phyloP scores from a whole-genome alignment of 2,888 invertebrate species.

The Lordiphosa andalusiaca region DNA sequence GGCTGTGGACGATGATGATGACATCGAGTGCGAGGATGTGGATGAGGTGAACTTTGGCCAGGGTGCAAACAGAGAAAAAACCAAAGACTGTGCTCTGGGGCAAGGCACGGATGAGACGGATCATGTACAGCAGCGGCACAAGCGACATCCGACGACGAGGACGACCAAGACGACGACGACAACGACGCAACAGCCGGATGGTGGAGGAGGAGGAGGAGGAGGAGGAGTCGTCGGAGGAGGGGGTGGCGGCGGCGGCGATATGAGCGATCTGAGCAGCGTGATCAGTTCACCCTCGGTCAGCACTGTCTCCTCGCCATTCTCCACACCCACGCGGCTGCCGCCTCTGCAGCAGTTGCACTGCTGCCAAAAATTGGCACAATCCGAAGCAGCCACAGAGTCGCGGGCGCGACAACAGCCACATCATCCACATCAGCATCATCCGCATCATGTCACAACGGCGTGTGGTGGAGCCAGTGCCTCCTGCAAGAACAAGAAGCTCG shows the following conservation, averaged over 20 bases:
- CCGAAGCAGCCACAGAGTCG: slow-evolving; percentile 33
- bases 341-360: slow-evolving; percentile 69
- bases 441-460: slow-evolving; percentile 27
- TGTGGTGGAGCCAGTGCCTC: slow-evolving; percentile 40
- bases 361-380: slow-evolving; percentile 64
- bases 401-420: slow-evolving; percentile 47
- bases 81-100: slow-evolving; percentile 53
- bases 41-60: slow-evolving; percentile 60
- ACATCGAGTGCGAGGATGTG: slow-evolving; percentile 60
- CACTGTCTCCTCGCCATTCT: slow-evolving; percentile 76
- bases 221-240: slow-evolving; percentile 13
- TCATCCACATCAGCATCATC: slow-evolving; percentile 51
- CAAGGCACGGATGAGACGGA: slow-evolving; percentile 68
- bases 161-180: slow-evolving; percentile 43
- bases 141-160: slow-evolving; percentile 48
- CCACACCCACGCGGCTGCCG: slow-evolving; percentile 76
- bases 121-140: slow-evolving; percentile 74
- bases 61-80: slow-evolving; percentile 32
- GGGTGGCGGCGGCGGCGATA: slow-evolving; percentile 15
- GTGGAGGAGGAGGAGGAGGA: slow-evolving; percentile 41
- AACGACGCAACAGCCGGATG: slow-evolving; percentile 46
- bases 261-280: slow-evolving; percentile 75
- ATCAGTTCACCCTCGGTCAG: slow-evolving; percentile 77
- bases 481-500: slow-evolving; percentile 79
- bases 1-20: slow-evolving; percentile 62